phyloP scores from a whole-genome alignment of 2,888 invertebrate genomes.

The Calameuta idolon region DNA sequence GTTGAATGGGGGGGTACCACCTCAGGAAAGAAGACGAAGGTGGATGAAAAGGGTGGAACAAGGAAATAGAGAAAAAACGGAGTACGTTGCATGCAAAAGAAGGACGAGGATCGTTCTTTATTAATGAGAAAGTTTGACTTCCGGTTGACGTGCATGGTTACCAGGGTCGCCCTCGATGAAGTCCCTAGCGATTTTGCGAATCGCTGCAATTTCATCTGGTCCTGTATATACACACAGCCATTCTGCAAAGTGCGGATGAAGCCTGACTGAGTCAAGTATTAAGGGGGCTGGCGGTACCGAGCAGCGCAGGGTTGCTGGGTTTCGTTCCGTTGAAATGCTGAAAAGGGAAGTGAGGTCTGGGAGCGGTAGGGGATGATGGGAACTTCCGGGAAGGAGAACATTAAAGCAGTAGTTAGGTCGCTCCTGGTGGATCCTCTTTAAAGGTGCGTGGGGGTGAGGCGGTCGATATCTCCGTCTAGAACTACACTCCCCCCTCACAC shows the following conservation, averaged over 20 bases:
- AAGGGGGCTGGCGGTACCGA: background rate
- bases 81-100: background rate
- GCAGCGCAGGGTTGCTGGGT: background rate
- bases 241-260: background rate
- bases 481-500: slow-evolving; percentile 11
- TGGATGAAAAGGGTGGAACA: no score
- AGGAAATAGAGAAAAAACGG: background rate
- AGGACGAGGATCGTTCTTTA: background rate
- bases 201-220: background rate
- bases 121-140: background rate
- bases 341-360: background rate
- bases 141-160: background rate
- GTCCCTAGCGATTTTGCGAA: background rate
- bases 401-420: slow-evolving; percentile 40
- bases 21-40: background rate
- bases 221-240: background rate
- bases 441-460: slow-evolving; percentile 26
- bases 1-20: no score
- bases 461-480: slow-evolving; percentile 56
- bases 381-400: slow-evolving; percentile 10
- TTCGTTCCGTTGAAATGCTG: background rate
- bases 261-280: background rate
- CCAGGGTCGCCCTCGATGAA: background rate
- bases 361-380: background rate
- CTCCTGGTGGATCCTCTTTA: slow-evolving; percentile 42